Percentiles rank a stretch among this genome's conserved stretches.
Conservation (phyloP, 1,140 invertebrate species). For the Pseudomyrmex concolor region DNA sequence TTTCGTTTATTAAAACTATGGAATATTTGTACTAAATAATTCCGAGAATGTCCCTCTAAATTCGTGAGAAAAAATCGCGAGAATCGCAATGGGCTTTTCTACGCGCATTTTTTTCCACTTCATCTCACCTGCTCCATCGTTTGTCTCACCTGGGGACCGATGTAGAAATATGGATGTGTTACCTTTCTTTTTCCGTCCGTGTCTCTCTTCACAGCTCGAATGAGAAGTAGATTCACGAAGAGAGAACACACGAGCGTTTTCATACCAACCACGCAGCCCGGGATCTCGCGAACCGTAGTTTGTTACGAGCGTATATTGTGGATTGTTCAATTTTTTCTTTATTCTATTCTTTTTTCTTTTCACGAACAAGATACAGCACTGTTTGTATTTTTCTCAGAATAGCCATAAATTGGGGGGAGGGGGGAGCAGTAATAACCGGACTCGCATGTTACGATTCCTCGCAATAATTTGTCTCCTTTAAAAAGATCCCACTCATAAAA, state of each 20-base stretch:
- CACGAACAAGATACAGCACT: slow-evolving; percentile 31
- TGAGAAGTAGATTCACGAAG: slow-evolving; percentile 59
- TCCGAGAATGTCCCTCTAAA: slow-evolving; percentile 23
- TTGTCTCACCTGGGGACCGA: slow-evolving; percentile 4
- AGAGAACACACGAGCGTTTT: slow-evolving; percentile 60
- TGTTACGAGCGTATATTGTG: slow-evolving; percentile 73
- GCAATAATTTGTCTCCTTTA: slow-evolving; percentile 63
- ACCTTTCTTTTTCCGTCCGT: neutral
- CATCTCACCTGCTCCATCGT: neutral
- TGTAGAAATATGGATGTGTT: slow-evolving; percentile 64
- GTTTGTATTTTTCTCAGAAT: slow-evolving; percentile 63
- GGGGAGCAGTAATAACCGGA: slow-evolving; percentile 55
- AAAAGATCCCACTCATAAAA: neutral
- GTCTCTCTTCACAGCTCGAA: slow-evolving; percentile 33
- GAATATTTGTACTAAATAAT: slow-evolving; percentile 20
- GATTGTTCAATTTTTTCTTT: slow-evolving; percentile 52
- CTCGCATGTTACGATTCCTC: slow-evolving; percentile 58
- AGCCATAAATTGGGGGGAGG: slow-evolving; percentile 57
- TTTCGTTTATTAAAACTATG: neutral
- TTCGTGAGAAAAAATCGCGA: slow-evolving; percentile 30
- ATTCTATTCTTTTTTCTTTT: slow-evolving; percentile 16
- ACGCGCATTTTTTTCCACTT: neutral
- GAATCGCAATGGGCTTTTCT: slow-evolving; percentile 35
- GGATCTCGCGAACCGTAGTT: slow-evolving; percentile 56
- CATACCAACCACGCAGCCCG: slow-evolving; percentile 59